Evolutionary conservation across 2,113 vertebrate genomes (phyloP), one percentile per base, ranked within the genome.

Genomic region (Helogale parvula): DNA sequence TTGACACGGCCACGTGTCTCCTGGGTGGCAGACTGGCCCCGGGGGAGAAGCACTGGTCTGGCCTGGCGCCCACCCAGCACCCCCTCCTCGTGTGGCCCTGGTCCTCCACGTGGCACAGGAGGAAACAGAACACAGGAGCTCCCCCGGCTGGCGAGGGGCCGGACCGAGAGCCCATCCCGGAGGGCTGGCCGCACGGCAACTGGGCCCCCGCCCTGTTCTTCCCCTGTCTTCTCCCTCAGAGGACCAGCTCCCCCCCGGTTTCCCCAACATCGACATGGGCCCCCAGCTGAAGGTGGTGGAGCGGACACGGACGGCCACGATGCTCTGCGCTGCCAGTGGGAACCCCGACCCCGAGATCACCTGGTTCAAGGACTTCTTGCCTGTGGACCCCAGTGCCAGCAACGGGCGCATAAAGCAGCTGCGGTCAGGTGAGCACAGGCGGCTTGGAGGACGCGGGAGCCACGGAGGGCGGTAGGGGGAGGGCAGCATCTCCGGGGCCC

Each of bases 301-400:
- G 98, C 99, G 99, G 0, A 99, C 99, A 0, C 99, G 99, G 15
- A 99, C 99, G 0, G 99, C 99, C 94, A 99, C 99, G 0, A 99
- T 99, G 99, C 99, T 99, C 2, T 99, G 99, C 1, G 99, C 99
- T 0, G 99, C 99, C 98, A 99, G 99, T 0, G 99, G 99, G 0
- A 99, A 99, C 98, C 99, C 99, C 0, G 99, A 99, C 98, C 99
- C 99, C 0, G 99, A 99, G 98, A 99, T 99, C 98, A 99, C 99
- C 84, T 99, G 99, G 99, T 99, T 99, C 97, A 99, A 99, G 98
- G 99, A 99, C 97, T 99, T 99, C 98, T 98, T 99, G 93, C 99
- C 99, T 0, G 99, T 99, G 5, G 99, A 99, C 98, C 99, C 99
- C 96, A 99, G 98, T 10, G 97, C 99, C 68, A 99, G 99, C 99